A percentile compares a stretch with the other conserved stretches of the same genome.
phyloP scores from a whole-genome alignment of 2,888 invertebrate genomes.

The Rotaria macrura region DNA sequence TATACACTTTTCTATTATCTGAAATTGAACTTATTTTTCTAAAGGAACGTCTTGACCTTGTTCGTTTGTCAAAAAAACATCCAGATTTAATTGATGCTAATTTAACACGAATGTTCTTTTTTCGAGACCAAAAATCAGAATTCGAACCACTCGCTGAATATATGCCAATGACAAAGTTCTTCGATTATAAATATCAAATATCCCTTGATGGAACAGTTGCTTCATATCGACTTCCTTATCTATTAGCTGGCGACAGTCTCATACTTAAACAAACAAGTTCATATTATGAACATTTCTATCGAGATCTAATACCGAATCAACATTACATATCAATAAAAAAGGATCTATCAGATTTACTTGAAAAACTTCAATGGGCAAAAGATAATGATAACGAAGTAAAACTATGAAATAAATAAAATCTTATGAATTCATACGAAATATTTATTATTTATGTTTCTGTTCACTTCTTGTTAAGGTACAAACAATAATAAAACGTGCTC shows the following conservation, averaged over 20 bases:
- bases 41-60: constrained; percentile 65
- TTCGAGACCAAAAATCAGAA: constrained; percentile 66
- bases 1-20: too few relatives aligned
- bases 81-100: constrained; percentile 77
- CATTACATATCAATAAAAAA: constrained; percentile 73
- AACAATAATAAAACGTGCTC: constrained; percentile 42
- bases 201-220: constrained; percentile 91
- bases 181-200: constrained; percentile 84
- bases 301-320: constrained; percentile 61
- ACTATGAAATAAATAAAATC: not conserved
- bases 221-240: constrained; percentile 81
- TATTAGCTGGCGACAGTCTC: constrained; percentile 73
- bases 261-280: constrained; percentile 81
- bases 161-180: constrained; percentile 49
- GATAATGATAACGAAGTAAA: constrained; percentile 45
- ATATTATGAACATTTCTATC: constrained; percentile 89
- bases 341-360: constrained; percentile 69
- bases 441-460: too few relatives aligned
- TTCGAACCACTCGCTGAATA: constrained; percentile 76
- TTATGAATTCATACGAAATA: too few relatives aligned
- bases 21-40: not conserved
- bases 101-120: constrained; percentile 90
- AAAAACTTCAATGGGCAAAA: constrained; percentile 56
- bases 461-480: constrained; percentile 41
- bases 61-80: constrained; percentile 64